phyloP scores from a whole-genome alignment of 1,140 invertebrate species.

The Goniozus legneri region DNA sequence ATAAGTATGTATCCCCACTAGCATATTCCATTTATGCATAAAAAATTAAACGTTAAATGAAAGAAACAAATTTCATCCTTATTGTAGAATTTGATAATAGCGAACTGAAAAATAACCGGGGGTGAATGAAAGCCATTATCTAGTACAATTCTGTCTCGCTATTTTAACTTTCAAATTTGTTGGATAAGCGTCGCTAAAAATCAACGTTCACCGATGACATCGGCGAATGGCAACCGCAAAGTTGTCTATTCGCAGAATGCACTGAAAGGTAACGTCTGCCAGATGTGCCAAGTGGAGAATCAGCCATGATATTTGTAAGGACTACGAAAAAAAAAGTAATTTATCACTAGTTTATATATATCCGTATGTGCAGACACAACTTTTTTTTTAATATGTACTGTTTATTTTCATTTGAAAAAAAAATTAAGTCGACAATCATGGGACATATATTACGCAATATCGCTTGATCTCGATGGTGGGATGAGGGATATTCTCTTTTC shows the following conservation, averaged over 20 bases:
- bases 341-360: not conserved
- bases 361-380: not conserved
- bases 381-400: not conserved
- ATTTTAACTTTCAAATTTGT: too few relatives aligned
- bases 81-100: not conserved
- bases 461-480: too few relatives aligned
- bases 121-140: too few relatives aligned
- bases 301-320: conserved; percentile 28
- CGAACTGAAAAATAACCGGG: not conserved
- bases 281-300: conserved; percentile 33
- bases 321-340: conserved; percentile 14
- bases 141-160: too few relatives aligned
- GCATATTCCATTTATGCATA: not conserved
- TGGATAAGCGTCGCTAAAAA: too few relatives aligned
- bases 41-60: not conserved
- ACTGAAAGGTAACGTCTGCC: conserved; percentile 41
- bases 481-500: too few relatives aligned
- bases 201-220: too few relatives aligned
- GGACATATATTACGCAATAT: not conserved
- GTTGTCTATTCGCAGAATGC: not conserved
- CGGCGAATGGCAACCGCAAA: not conserved
- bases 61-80: not conserved
- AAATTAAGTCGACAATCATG: not conserved
- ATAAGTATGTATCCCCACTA: not conserved
- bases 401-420: not conserved